Evolutionary conservation across 2,888 invertebrate genomes (phyloP).

Genomic region (Mechanitis mazaeus): DNA sequence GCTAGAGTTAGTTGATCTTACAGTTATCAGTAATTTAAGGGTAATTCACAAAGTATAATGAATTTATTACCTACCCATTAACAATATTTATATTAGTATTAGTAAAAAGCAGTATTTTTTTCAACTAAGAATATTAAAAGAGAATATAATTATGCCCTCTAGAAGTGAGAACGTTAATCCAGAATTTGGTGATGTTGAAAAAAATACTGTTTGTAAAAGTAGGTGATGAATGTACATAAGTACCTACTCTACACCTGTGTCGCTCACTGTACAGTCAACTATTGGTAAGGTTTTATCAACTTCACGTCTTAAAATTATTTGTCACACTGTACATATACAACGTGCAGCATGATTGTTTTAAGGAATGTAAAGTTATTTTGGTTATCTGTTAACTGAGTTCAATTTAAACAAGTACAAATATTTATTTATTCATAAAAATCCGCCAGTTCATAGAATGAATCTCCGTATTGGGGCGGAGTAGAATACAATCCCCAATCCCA

Average conservation of each 20-base stretch:
- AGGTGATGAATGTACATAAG: conserved; percentile 58
- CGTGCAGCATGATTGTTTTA: conserved; percentile 26
- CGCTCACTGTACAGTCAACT: conserved; percentile 67
- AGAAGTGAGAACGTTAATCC: too few species aligned
- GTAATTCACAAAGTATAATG: conserved; percentile 10
- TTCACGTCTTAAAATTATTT: conserved; percentile 25
- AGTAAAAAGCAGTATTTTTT: conserved; percentile 9
- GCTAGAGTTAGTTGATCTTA: conserved; percentile 23
- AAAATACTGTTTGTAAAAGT: conserved; percentile 37
- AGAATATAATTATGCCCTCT: conserved; percentile 11
- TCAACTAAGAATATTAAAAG: conserved; percentile 7
- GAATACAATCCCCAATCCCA: conserved; percentile 32
- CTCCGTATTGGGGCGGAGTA: conserved; percentile 32
- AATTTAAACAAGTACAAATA: too few species aligned
- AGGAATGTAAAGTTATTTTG: not conserved
- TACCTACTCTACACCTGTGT: conserved; percentile 69
- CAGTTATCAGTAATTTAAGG: conserved; percentile 31
- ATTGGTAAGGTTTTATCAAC: conserved; percentile 30
- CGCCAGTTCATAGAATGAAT: not conserved
- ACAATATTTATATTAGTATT: conserved; percentile 14
- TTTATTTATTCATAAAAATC: not conserved
- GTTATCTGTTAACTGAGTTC: too few species aligned
- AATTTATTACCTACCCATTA: conserved; percentile 17
- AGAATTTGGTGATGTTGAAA: conserved; percentile 14
- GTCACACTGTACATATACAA: conserved; percentile 25